Percentiles rank a stretch among this genome's conserved stretches.
phyloP scores from a whole-genome alignment of 2,113 vertebrate species.

The Macrotus californicus region DNA sequence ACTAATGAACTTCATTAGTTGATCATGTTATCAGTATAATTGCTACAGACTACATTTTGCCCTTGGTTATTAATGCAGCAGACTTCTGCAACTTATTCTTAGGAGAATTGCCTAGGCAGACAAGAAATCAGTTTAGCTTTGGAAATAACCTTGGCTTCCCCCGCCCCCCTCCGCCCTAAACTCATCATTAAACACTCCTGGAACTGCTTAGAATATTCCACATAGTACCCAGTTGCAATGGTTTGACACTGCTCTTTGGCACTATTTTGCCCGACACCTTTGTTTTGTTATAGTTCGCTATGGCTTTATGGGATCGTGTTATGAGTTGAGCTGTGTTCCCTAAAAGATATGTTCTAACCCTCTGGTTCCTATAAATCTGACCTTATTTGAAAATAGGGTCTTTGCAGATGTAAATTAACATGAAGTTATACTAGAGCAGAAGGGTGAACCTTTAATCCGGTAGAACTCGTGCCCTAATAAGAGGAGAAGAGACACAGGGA shows the following conservation, averaged over 20 bases:
- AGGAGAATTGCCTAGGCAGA: conserved; percentile 2
- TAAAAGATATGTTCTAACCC: background rate
- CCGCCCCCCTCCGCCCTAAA: background rate
- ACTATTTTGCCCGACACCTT: background rate
- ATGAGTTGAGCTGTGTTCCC: background rate
- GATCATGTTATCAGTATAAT: conserved; percentile 66
- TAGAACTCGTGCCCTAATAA: background rate
- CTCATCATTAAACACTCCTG: background rate
- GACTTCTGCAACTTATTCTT: conserved; percentile 40
- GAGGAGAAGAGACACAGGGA: background rate
- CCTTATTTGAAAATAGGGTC: background rate
- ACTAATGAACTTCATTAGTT: conserved; percentile 53
- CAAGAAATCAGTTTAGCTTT: conserved; percentile 2
- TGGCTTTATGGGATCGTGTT: background rate
- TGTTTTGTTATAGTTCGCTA: background rate
- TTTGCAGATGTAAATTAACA: background rate
- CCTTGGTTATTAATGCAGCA: conserved; percentile 64
- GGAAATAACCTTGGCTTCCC: background rate
- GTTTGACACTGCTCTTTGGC: background rate
- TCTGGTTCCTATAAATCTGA: background rate
- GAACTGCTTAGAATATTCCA: background rate
- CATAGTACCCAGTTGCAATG: background rate
- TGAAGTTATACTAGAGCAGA: background rate
- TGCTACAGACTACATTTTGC: conserved; percentile 62
- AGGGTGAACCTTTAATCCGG: background rate